Base-by-base conservation (phyloP, 2,797 vertebrate genomes). In the Sparidentex hasta region DNA sequence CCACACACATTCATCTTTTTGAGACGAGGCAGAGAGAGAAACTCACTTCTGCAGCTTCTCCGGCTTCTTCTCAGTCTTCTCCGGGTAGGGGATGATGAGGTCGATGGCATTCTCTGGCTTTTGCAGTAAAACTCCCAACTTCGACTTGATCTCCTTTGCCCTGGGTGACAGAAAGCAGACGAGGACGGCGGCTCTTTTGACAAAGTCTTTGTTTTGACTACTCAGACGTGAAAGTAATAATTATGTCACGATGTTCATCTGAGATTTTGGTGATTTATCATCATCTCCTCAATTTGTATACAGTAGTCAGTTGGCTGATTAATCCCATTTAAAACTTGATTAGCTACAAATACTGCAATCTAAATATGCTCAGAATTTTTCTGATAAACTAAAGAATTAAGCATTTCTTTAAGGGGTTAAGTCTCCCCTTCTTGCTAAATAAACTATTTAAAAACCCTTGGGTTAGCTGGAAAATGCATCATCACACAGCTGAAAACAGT, bases 71-170 rank as follows among this genome's bases (percentile, higher is more conserved):
- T 99, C 97, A 0, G 89, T 88, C 92, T 98, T 99, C 92, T 99
- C 98, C 0, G 95, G 95, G 69, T 97, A 97, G 0, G 97, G 97
- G 90, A 98, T 97, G 92, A 99, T 97, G 78, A 98, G 95, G 92
- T 98, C 98, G 27, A 96, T 91, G 82, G 93, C 93, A 0, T 96
- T 95, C 52, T 99, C 98, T 0, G 98, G 98, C 95, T 98, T 99
- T 92, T 98, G 98, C 72, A 99, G 97, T 23, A 99, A 95, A 1
- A 95, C 97, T 79, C 98, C 98, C 89, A 99, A 94, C 87, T 99
- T 99, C 0, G 92, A 95, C 95, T 98, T 99, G 92, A 99, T 98
- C 93, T 97, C 98, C 87, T 99, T 99, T 23, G 98, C 98, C 95
- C 98, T 99, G 93, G 4, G 27, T 13, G 63, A 90, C 18, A 54